Conservation (phyloP, 1,140 invertebrate genomes). For the Lepidurus packardi region DNA sequence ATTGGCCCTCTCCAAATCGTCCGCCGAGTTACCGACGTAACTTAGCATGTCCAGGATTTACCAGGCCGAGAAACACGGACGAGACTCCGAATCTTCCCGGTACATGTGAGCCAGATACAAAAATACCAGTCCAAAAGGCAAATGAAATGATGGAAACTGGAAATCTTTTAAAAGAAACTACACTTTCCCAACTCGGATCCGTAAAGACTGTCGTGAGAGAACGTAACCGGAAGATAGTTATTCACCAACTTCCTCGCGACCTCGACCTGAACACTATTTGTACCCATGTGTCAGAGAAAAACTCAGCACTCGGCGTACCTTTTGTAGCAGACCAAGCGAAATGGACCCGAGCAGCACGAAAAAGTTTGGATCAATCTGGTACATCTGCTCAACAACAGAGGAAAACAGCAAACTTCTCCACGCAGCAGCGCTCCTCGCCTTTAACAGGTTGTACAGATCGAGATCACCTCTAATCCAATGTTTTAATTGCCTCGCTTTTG, state of each 20-base stretch:
- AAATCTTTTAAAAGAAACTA: neutral
- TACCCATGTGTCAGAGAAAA: neutral
- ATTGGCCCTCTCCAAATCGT: too few relatives aligned
- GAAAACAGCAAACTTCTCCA: neutral
- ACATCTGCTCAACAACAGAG: neutral
- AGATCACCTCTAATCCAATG: neutral
- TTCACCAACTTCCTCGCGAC: slow-evolving; percentile 24
- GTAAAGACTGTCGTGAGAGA: neutral
- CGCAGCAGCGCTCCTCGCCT: neutral
- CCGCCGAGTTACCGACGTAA: too few relatives aligned
- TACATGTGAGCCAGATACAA: too few relatives aligned
- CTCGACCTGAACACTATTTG: neutral
- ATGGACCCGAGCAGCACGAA: neutral
- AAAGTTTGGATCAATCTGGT: neutral
- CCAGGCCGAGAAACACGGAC: too few relatives aligned
- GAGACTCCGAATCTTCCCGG: too few relatives aligned
- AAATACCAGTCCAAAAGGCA: too few relatives aligned
- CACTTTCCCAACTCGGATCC: neutral
- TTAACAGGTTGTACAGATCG: neutral
- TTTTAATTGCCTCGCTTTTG: slow-evolving; percentile 24
- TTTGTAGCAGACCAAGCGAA: neutral
- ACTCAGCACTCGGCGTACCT: neutral
- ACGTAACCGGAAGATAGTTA: neutral
- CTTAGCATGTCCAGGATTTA: too few relatives aligned
- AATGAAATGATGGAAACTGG: neutral